These are phyloP conservation scores for Folsomia candida DNA, from an alignment of 2,888 invertebrate genomes.

Conservation along the genomic window DNA sequence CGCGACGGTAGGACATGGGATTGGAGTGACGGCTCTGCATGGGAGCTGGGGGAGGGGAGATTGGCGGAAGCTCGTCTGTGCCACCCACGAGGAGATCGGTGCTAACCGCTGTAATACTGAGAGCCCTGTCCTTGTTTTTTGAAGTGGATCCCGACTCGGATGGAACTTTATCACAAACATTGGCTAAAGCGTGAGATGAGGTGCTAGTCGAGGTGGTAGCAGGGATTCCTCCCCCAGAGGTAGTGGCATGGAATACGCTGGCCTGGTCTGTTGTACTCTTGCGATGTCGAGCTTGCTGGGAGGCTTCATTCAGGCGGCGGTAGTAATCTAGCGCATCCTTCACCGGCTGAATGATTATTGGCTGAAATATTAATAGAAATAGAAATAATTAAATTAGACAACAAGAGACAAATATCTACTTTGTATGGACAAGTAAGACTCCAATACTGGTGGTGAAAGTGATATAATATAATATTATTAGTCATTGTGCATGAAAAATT, in stretches of 20 bases:
- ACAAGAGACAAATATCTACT: too few relatives aligned
- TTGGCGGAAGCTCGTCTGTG: neutral
- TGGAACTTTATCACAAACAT: constrained; percentile 47
- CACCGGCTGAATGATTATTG: constrained; percentile 64
- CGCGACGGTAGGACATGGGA: constrained; percentile 43
- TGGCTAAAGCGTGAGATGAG: constrained; percentile 9
- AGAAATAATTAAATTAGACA: constrained; percentile 7
- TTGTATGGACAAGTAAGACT: too few relatives aligned
- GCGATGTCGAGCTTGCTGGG: constrained; percentile 62
- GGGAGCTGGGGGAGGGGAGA: neutral
- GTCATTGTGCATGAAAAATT: too few relatives aligned
- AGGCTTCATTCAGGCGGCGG: constrained; percentile 63
- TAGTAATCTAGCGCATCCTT: constrained; percentile 64
- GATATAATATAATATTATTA: too few relatives aligned
- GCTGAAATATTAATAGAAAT: constrained; percentile 55
- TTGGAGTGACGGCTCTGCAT: constrained; percentile 35
- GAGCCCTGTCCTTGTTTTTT: neutral
- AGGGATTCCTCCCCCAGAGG: constrained; percentile 10
- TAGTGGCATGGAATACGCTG: constrained; percentile 9
- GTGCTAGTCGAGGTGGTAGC: constrained; percentile 11
- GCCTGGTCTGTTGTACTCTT: constrained; percentile 60
- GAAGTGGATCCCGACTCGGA: constrained; percentile 33
- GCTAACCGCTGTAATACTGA: neutral
- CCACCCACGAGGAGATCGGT: constrained; percentile 8
- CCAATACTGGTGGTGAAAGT: too few relatives aligned